These are phyloP conservation scores for Setophaga coronata DNA, from an alignment of 2,113 vertebrate species.

Conservation along the genomic window DNA sequence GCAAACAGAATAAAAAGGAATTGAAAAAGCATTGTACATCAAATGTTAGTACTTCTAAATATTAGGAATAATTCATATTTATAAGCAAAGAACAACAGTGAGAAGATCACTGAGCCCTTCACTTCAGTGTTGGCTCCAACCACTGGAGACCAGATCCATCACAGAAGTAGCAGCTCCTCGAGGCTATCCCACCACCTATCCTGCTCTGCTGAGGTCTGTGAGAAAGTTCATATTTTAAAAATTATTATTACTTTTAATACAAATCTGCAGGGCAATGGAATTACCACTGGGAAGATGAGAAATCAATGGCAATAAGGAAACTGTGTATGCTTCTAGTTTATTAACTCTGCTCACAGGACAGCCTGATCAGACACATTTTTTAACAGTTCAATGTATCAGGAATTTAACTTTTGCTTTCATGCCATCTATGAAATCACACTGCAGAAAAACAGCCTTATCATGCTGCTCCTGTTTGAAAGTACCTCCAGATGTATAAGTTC, in stretches of 20 bases:
- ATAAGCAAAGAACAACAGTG: background rate
- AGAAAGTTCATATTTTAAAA: rapidly evolving
- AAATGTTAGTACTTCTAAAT: background rate
- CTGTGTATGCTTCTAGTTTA: rapidly evolving
- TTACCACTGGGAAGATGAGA: background rate
- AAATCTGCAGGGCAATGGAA: background rate
- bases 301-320: background rate
- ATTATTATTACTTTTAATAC: background rate
- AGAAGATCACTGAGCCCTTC: background rate
- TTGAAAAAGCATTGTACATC: rapidly evolving
- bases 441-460: background rate
- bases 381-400: background rate
- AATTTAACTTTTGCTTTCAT: background rate
- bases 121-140: background rate
- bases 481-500: background rate
- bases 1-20: background rate
- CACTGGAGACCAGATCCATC: background rate
- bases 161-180: rapidly evolving
- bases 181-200: background rate
- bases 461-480: background rate
- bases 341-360: background rate
- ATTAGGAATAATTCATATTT: background rate
- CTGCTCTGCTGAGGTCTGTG: background rate
- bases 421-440: background rate
- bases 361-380: background rate